phyloP scores from a whole-genome alignment of 2,797 vertebrate genomes.

The Labeo calbasu region DNA sequence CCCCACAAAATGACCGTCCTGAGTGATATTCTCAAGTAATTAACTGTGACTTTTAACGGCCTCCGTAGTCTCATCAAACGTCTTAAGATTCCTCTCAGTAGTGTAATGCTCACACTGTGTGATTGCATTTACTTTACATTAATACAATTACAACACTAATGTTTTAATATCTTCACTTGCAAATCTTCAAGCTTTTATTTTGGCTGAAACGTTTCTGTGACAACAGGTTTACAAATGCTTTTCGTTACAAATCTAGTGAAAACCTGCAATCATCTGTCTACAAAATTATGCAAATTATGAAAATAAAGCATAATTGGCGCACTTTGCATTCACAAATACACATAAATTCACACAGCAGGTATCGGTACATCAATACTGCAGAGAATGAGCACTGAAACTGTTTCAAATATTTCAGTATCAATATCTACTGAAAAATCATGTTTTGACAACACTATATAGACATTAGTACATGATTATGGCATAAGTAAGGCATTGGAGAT shows the following conservation, averaged over 20 bases:
- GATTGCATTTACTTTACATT: background rate
- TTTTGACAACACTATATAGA: background rate
- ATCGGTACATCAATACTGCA: background rate
- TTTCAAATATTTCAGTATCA: background rate
- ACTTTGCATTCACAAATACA: background rate
- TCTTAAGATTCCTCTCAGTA: background rate
- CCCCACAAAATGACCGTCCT: conserved; percentile 44
- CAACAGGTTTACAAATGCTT: background rate
- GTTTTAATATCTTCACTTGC: background rate
- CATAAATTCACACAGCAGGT: background rate
- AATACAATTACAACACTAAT: background rate
- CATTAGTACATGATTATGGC: background rate
- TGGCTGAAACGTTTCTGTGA: background rate
- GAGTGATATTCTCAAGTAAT: conserved; percentile 57
- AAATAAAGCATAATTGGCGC: background rate
- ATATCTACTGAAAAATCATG: background rate
- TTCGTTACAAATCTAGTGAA: background rate
- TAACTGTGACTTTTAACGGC: conserved; percentile 46
- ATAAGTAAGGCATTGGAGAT: background rate
- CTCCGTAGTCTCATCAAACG: conserved; percentile 49
- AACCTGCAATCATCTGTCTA: background rate
- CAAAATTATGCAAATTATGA: background rate
- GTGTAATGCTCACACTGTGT: background rate
- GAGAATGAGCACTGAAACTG: background rate
- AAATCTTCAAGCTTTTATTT: background rate